A percentile compares a stretch with the other conserved stretches of the same genome.
Evolutionary conservation across 2,888 invertebrate genomes (phyloP).

Genomic region (Parnassius apollo): DNA sequence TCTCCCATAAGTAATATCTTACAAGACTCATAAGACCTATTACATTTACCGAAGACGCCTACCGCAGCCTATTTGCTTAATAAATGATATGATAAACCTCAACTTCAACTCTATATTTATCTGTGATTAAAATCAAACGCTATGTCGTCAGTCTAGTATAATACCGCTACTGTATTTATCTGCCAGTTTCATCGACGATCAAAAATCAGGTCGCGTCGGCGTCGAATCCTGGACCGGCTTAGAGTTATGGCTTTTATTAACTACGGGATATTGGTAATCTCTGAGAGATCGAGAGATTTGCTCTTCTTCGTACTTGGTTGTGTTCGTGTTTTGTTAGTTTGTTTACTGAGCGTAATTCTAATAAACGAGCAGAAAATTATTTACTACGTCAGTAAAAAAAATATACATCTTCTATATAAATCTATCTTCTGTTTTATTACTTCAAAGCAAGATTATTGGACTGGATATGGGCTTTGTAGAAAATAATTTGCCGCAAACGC

Average conservation of each 20-base stretch:
- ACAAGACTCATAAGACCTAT: background rate
- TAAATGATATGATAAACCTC: constrained; percentile 23
- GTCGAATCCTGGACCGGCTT: constrained; percentile 25
- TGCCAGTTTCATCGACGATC: constrained; percentile 29
- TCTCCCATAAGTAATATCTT: background rate
- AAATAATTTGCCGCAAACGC: background rate
- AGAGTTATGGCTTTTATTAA: constrained; percentile 32
- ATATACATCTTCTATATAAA: too few relatives aligned
- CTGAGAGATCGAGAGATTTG: constrained; percentile 23
- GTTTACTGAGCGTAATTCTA: background rate
- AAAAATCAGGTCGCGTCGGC: constrained; percentile 30
- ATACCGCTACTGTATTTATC: constrained; percentile 27
- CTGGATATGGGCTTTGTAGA: too few relatives aligned
- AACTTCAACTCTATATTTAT: constrained; percentile 21
- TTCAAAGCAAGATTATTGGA: too few relatives aligned
- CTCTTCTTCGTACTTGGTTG: constrained; percentile 13
- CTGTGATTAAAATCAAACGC: constrained; percentile 22
- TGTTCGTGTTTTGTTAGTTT: background rate
- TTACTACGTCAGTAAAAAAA: too few relatives aligned
- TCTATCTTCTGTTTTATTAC: too few relatives aligned
- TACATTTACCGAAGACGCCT: constrained; percentile 4
- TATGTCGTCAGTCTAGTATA: constrained; percentile 22
- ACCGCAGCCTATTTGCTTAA: constrained; percentile 24
- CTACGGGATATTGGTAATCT: constrained; percentile 30
- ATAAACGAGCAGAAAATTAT: too few relatives aligned